Evolutionary conservation across 1,140 invertebrate genomes (phyloP).

Genomic region (Heliconius congener): DNA sequence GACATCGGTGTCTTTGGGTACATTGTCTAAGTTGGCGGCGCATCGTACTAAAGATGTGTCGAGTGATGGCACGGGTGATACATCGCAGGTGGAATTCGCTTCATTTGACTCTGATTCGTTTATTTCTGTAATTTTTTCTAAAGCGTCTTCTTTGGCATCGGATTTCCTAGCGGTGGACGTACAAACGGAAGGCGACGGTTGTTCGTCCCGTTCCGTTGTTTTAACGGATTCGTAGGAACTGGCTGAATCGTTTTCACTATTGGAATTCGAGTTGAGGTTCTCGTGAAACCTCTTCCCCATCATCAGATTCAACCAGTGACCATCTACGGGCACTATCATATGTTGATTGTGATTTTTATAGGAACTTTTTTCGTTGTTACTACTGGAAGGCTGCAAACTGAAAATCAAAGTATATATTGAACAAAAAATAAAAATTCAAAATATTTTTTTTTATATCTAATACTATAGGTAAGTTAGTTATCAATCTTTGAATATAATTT

Average conservation of each 20-base stretch:
- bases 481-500: too few species aligned
- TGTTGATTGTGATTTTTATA: conserved; percentile 70
- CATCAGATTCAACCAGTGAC: conserved; percentile 83
- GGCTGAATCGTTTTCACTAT: conserved; percentile 81
- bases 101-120: conserved; percentile 57
- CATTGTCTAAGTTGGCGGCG: conserved; percentile 69
- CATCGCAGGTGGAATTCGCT: conserved; percentile 59
- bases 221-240: conserved; percentile 76
- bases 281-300: conserved; percentile 83
- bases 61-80: conserved; percentile 60
- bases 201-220: conserved; percentile 61
- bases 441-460: too few species aligned
- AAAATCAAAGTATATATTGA: conserved; percentile 42
- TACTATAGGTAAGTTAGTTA: too few species aligned
- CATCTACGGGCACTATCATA: conserved; percentile 80
- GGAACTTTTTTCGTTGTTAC: conserved; percentile 76
- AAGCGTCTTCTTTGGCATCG: conserved; percentile 74
- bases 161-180: conserved; percentile 64
- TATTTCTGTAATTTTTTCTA: conserved; percentile 59
- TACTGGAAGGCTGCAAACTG: conserved; percentile 75
- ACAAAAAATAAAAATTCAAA: background rate
- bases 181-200: conserved; percentile 52
- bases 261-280: conserved; percentile 76
- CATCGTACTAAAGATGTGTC: conserved; percentile 59
- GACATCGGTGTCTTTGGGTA: conserved; percentile 66